Evolutionary conservation across 2,888 invertebrate species (phyloP), one percentile per base, ranked within the genome.

Genomic region (Teinopalpus imperialis): DNA sequence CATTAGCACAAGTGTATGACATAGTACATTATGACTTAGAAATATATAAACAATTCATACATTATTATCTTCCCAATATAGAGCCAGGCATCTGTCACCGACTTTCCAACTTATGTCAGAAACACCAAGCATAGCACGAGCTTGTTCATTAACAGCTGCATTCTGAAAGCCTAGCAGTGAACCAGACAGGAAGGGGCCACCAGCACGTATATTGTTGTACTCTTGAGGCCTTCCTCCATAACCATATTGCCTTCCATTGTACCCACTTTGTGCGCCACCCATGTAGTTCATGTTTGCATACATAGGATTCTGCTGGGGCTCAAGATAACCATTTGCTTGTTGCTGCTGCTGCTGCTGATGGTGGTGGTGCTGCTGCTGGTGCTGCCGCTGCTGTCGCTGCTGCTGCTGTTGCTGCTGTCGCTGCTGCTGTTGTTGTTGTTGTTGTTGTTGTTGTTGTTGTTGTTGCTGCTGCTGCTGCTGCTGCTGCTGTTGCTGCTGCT

Each of bases 21-120:
- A n/a, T n/a, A n/a, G n/a, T n/a, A n/a, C n/a, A n/a, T n/a, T n/a
- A n/a, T n/a, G n/a, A n/a, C n/a, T n/a, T 8, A 31, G 8, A 12
- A 12, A 18, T 2, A 8, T 6, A 9, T 6, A 9, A 10, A 32
- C 3, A 27, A 16, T 24, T 66, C 90, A 89, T 71, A 95, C 96
- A 86, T 93, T 93, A 65, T 94, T 94, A 81, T 97, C 97, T 75
- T 97, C 97, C 97, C 97, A 97, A 80, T 97, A 97, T 66, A 96
- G 95, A 3, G 97, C 97, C 79, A 96, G 90, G 68, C 96, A 96
- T 49, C 93, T 91, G 69, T 97, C 96, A 6, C 96, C 96, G 36
- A 92, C 83, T 67, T 93, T 93, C 95, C 95, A 96, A 55, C 89
- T 89, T 73, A 85, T 77, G 32, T 87, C 86, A 0, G 90, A 89